A percentile compares a stretch with the other conserved stretches of the same genome.
phyloP scores from a whole-genome alignment of 2,888 invertebrate genomes.

The Amphipoea lucens region DNA sequence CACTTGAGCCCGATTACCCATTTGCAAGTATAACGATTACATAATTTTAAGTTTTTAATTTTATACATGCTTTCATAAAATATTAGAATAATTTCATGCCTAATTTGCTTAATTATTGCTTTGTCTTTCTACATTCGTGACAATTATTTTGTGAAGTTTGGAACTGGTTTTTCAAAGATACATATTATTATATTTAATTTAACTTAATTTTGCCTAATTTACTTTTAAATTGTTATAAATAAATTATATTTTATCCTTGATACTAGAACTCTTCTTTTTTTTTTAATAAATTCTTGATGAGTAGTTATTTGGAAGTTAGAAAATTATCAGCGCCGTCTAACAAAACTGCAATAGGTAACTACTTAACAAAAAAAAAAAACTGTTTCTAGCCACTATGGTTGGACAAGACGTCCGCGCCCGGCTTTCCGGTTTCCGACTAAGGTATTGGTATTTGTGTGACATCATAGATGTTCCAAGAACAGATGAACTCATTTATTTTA shows the following conservation, averaged over 20 bases:
- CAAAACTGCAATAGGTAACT: neutral
- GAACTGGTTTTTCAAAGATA: neutral
- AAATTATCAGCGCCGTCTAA: neutral
- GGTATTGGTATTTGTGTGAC: neutral
- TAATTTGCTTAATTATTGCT: slow-evolving; percentile 34
- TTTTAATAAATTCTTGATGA: neutral
- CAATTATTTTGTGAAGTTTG: slow-evolving; percentile 2
- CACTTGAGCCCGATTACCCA: slow-evolving; percentile 77
- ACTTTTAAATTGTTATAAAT: neutral
- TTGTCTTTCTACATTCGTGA: slow-evolving; percentile 23
- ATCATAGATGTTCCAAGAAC: slow-evolving; percentile 3
- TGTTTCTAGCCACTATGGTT: neutral
- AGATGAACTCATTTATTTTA: slow-evolving; percentile 5
- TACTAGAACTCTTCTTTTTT: neutral
- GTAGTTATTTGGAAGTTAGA: neutral
- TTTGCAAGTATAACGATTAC: slow-evolving; percentile 66
- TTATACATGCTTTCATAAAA: slow-evolving; percentile 43
- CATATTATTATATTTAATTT: neutral
- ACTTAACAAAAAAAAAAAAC: neutral
- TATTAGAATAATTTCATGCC: slow-evolving; percentile 40
- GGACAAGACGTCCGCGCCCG: neutral
- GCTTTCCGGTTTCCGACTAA: neutral
- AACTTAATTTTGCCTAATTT: neutral
- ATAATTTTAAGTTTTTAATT: slow-evolving; percentile 53
- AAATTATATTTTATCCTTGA: too few relatives aligned